Percentiles rank a stretch among this genome's conserved stretches.
These are phyloP conservation scores for Halocynthia aurantium DNA, from an alignment of 23 tunicate species.

Conservation along the genomic window DNA sequence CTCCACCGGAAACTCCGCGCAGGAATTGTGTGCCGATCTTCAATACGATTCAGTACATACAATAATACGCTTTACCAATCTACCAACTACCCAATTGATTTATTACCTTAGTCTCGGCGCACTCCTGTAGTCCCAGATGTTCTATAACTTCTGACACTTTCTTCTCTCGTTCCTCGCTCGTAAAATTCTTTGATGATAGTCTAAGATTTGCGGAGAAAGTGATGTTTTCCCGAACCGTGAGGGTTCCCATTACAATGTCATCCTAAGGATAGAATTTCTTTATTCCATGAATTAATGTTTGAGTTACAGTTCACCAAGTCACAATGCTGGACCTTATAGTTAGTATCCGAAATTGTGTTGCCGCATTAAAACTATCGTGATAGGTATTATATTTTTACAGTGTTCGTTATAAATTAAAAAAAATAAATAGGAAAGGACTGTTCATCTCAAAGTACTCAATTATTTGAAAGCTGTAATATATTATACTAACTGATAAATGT, in stretches of 20 bases:
- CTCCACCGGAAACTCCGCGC: constrained; percentile 94
- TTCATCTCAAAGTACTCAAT: no score
- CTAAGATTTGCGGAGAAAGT: constrained; percentile 73
- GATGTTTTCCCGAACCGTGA: constrained; percentile 60
- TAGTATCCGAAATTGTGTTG: no score
- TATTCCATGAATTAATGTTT: background rate
- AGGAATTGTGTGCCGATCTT: constrained; percentile 90
- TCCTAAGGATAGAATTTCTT: constrained; percentile 24
- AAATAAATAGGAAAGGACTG: no score
- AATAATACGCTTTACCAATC: no score
- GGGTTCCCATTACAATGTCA: constrained; percentile 82
- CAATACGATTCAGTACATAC: background rate
- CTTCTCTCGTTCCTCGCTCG: constrained; percentile 23
- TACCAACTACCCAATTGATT: no score
- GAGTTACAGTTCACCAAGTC: no score
- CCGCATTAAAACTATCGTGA: no score
- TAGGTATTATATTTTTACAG: no score
- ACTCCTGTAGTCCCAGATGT: constrained; percentile 71
- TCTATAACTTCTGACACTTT: constrained; percentile 63
- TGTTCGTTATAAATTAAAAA: no score
- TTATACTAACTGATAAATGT: no score
- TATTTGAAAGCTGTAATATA: no score
- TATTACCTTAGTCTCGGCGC: constrained; percentile 61
- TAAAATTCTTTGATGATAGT: constrained; percentile 27
- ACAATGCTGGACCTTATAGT: no score